These are phyloP conservation scores for Heliconius hewitsoni DNA, from an alignment of 1,140 invertebrate genomes.

Conservation along the genomic window DNA sequence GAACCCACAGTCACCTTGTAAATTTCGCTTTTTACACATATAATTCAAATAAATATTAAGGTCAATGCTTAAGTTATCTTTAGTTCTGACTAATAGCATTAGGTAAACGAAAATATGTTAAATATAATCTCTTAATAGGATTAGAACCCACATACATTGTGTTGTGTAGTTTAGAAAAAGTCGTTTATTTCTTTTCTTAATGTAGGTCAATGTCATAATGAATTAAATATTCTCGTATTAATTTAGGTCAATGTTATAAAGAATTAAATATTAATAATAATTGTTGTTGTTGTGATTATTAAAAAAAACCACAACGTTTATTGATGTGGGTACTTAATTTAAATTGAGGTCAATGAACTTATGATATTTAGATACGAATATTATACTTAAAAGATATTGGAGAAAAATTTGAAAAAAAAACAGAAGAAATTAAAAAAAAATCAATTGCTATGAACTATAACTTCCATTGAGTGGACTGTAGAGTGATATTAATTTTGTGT, in stretches of 20 bases:
- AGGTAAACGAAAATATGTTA: too few relatives aligned
- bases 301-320: not conserved
- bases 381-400: too few relatives aligned
- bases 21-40: too few relatives aligned
- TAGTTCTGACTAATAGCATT: too few relatives aligned
- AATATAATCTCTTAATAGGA: not conserved
- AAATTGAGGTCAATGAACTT: constrained; percentile 1
- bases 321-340: not conserved
- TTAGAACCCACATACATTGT: not conserved
- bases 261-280: not conserved
- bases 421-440: too few relatives aligned
- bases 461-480: too few relatives aligned
- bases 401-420: too few relatives aligned
- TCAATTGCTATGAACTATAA: too few relatives aligned
- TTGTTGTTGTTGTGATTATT: not conserved
- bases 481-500: too few relatives aligned
- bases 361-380: not conserved
- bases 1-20: too few relatives aligned
- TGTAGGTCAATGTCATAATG: not conserved
- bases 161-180: not conserved
- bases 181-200: not conserved
- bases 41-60: too few relatives aligned
- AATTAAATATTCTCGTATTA: not conserved
- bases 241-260: not conserved
- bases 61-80: too few relatives aligned